Evolutionary conservation across 2,888 invertebrate species (phyloP).

Genomic region (Therioaphis trifolii): DNA sequence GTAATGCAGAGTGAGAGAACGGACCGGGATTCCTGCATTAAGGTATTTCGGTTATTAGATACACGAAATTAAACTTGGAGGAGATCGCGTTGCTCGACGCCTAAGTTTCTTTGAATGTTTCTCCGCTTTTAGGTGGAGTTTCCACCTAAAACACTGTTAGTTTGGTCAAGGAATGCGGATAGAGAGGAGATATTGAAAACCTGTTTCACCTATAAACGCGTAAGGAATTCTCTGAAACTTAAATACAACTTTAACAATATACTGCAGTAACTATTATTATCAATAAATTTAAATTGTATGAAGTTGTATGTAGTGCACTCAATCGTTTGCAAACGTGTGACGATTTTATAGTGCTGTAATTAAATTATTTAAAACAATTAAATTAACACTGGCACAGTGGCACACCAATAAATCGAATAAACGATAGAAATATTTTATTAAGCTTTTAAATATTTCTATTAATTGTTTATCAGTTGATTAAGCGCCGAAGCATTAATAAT

Average conservation of each 20-base stretch:
- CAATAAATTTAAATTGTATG: constrained; percentile 5
- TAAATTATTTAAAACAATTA: too few species aligned
- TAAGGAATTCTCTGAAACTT: constrained; percentile 9
- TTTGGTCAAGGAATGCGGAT: constrained; percentile 36
- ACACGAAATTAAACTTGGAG: constrained; percentile 58
- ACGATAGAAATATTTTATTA: too few species aligned
- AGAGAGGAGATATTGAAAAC: constrained; percentile 40
- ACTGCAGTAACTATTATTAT: not conserved
- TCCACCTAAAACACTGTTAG: constrained; percentile 50
- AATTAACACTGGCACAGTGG: too few species aligned
- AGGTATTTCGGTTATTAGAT: constrained; percentile 63
- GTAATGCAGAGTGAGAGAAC: constrained; percentile 40
- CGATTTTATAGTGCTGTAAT: not conserved
- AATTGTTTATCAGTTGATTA: not conserved
- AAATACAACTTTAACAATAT: constrained; percentile 36
- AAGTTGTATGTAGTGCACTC: not conserved
- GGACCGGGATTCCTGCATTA: constrained; percentile 54
- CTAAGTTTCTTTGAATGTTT: constrained; percentile 60
- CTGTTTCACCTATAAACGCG: constrained; percentile 23
- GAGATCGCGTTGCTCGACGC: constrained; percentile 45
- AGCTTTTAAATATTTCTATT: not conserved
- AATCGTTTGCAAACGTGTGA: not conserved
- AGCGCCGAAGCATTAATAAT: too few species aligned
- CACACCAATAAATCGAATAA: too few species aligned
- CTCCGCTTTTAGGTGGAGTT: constrained; percentile 24